phyloP scores from a whole-genome alignment of 2,888 invertebrate species.

The Drosophila sordidapex region DNA sequence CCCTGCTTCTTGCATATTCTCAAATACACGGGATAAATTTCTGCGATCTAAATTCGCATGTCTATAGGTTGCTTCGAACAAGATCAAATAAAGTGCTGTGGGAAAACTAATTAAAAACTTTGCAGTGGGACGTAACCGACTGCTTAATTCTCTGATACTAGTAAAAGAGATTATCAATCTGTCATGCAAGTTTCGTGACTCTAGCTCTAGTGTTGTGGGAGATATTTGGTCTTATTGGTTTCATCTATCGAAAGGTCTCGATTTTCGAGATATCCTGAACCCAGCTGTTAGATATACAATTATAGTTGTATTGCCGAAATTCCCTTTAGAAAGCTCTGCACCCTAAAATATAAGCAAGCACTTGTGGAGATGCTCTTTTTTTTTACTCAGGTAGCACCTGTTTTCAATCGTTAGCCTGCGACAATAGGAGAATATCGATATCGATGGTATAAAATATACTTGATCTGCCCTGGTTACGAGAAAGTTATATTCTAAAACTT shows the following conservation, averaged over 20 bases:
- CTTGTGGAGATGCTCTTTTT: too few species aligned
- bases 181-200: background rate
- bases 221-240: background rate
- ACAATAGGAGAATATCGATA: too few species aligned
- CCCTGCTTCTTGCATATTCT: conserved; percentile 66
- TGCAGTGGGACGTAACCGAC: background rate
- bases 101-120: background rate
- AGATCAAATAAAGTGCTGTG: background rate
- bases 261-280: background rate
- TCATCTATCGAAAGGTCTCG: background rate
- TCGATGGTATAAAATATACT: conserved; percentile 85
- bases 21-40: too few species aligned
- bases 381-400: too few species aligned
- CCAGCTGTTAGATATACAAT: too few species aligned
- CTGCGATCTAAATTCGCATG: too few species aligned
- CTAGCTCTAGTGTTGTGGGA: background rate
- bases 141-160: background rate
- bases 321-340: too few species aligned
- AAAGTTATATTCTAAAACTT: too few species aligned
- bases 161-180: background rate
- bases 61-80: background rate
- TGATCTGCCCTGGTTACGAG: too few species aligned
- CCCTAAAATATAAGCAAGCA: background rate
- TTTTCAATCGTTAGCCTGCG: too few species aligned
- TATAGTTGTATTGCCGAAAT: background rate